A percentile compares a stretch with the other conserved stretches of the same genome.
Conservation (phyloP, 2,113 vertebrate species). For the Rhinoderma darwinii region DNA sequence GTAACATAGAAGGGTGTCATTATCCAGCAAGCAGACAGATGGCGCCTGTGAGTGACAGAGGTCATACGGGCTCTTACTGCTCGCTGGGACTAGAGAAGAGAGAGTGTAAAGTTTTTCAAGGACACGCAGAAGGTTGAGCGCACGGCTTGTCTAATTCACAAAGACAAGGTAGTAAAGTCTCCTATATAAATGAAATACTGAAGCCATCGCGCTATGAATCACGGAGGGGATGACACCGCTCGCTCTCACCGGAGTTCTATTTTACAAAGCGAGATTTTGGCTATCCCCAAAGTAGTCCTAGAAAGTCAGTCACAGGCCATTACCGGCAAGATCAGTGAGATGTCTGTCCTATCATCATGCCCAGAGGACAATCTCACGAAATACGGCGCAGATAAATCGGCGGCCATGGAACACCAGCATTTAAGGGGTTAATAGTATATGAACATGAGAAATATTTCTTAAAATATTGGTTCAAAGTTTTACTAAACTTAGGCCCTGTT, state of each 20-base stretch:
- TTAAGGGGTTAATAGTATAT: background rate
- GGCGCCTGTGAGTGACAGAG: background rate
- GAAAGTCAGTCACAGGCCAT: constrained; percentile 49
- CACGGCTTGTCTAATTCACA: constrained; percentile 32
- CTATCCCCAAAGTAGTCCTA: constrained; percentile 48
- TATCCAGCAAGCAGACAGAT: background rate
- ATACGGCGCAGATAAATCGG: background rate
- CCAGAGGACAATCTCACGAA: constrained; percentile 25
- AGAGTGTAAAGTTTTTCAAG: constrained; percentile 43
- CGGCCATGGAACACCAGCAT: background rate
- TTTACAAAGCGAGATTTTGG: constrained; percentile 41
- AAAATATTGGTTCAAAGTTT: too few relatives aligned
- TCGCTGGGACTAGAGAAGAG: background rate
- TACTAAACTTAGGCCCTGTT: too few relatives aligned
- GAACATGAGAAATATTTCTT: background rate
- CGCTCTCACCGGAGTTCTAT: constrained; percentile 40
- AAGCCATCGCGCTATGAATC: constrained; percentile 33
- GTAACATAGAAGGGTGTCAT: background rate
- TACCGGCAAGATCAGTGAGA: constrained; percentile 39
- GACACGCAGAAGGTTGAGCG: constrained; percentile 22
- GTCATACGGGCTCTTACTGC: background rate
- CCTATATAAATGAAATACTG: constrained; percentile 55
- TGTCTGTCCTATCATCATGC: background rate
- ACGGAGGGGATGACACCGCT: constrained; percentile 25
- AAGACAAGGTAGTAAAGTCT: constrained; percentile 40